These are phyloP conservation scores for Nephila pilipes DNA, from an alignment of 1,140 invertebrate genomes.

Conservation along the genomic window DNA sequence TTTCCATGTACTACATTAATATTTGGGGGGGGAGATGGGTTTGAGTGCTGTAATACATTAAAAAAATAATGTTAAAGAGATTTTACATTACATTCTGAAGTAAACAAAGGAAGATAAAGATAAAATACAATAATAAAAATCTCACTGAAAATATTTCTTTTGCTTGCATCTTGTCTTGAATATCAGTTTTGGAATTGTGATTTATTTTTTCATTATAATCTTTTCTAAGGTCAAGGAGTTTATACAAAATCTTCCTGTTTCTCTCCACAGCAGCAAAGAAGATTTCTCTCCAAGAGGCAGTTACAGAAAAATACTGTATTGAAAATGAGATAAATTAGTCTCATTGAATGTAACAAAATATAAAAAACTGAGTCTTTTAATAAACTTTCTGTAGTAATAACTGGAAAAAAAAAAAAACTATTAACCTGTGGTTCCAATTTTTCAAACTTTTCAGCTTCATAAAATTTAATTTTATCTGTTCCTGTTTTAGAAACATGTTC, in stretches of 20 bases:
- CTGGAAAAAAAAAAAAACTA: background rate
- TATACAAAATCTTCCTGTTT: constrained; percentile 3
- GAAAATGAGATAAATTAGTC: background rate
- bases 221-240: constrained; percentile 8
- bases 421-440: background rate
- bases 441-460: background rate
- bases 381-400: background rate
- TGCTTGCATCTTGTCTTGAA: background rate
- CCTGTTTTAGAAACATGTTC: background rate
- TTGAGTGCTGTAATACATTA: too few species aligned
- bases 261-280: constrained; percentile 45
- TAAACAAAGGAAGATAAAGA: too few species aligned
- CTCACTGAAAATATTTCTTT: background rate
- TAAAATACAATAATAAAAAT: background rate
- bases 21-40: too few species aligned
- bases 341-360: background rate
- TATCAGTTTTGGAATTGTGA: background rate
- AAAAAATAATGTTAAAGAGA: too few species aligned
- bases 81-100: too few species aligned
- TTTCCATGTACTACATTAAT: too few species aligned
- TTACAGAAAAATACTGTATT: constrained; percentile 27
- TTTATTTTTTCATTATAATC: background rate
- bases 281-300: constrained; percentile 43
- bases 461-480: background rate
- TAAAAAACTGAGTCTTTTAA: background rate